A percentile compares a stretch with the other conserved stretches of the same genome.
phyloP scores from a whole-genome alignment of 2,888 invertebrate genomes.

The Amiota minor region DNA sequence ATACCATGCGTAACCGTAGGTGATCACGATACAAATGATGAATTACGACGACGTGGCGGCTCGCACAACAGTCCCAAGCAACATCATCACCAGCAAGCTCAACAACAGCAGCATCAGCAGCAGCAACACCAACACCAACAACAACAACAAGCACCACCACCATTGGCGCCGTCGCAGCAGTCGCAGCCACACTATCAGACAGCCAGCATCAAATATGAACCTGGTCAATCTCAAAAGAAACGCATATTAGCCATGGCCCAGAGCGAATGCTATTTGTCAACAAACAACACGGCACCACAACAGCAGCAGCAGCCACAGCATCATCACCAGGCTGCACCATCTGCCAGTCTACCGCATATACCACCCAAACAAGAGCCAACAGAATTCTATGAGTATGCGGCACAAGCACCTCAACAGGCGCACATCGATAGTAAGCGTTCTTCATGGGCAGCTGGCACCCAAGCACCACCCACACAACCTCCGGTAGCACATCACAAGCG shows the following conservation, averaged over 20 bases:
- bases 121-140: constrained; percentile 31
- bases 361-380: constrained; percentile 73
- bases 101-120: constrained; percentile 48
- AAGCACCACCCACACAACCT: constrained; percentile 57
- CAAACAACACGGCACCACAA: constrained; percentile 57
- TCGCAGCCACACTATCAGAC: constrained; percentile 56
- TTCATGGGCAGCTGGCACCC: constrained; percentile 73
- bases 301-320: constrained; percentile 41
- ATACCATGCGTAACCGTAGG: constrained; percentile 86
- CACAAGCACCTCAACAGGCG: constrained; percentile 51
- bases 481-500: constrained; percentile 73
- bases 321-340: constrained; percentile 41
- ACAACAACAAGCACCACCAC: constrained; percentile 44
- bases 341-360: constrained; percentile 69
- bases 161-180: constrained; percentile 34
- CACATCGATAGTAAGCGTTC: constrained; percentile 70
- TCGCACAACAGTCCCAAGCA: constrained; percentile 62
- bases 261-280: constrained; percentile 81
- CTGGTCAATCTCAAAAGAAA: constrained; percentile 90
- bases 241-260: constrained; percentile 90
- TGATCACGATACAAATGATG: constrained; percentile 81
- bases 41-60: constrained; percentile 74
- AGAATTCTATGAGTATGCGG: constrained; percentile 72
- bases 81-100: constrained; percentile 60
- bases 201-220: constrained; percentile 72